A percentile compares a stretch with the other conserved stretches of the same genome.
Evolutionary conservation across 2,888 invertebrate species (phyloP).

Genomic region (Heliconius aoede): DNA sequence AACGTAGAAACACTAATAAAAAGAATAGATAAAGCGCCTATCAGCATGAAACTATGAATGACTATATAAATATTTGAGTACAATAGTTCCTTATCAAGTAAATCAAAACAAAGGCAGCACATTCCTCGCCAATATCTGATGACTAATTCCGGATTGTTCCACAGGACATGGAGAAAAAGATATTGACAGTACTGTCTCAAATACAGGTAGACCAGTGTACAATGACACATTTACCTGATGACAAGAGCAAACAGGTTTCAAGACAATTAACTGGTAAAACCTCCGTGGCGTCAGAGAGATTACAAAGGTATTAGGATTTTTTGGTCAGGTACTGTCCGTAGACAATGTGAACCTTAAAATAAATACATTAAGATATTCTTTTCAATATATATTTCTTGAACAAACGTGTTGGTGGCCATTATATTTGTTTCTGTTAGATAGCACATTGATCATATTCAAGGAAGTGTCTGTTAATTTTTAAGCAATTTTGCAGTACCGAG

Average conservation of each 20-base stretch:
- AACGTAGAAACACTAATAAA: background rate
- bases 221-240: slow-evolving; percentile 73
- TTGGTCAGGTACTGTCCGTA: slow-evolving; percentile 56
- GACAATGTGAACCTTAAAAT: slow-evolving; percentile 51
- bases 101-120: slow-evolving; percentile 32
- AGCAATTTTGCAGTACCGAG: slow-evolving; percentile 28
- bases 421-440: slow-evolving; percentile 76
- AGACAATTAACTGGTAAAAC: slow-evolving; percentile 80
- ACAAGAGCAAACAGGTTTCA: slow-evolving; percentile 64
- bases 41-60: slow-evolving; percentile 19
- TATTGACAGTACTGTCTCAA: slow-evolving; percentile 43
- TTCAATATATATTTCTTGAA: slow-evolving; percentile 39
- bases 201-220: slow-evolving; percentile 80
- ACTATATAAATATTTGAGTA: slow-evolving; percentile 16
- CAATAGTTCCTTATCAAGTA: slow-evolving; percentile 19
- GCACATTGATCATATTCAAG: slow-evolving; percentile 69
- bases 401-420: slow-evolving; percentile 70
- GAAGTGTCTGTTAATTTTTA: slow-evolving; percentile 56
- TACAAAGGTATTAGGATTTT: slow-evolving; percentile 81
- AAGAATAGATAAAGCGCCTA: background rate
- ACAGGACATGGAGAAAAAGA: background rate
- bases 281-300: slow-evolving; percentile 80
- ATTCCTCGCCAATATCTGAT: slow-evolving; percentile 23
- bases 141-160: slow-evolving; percentile 32
- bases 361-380: slow-evolving; percentile 53